phyloP scores from a whole-genome alignment of 2,888 invertebrate genomes.

The Frankliniella intonsa region DNA sequence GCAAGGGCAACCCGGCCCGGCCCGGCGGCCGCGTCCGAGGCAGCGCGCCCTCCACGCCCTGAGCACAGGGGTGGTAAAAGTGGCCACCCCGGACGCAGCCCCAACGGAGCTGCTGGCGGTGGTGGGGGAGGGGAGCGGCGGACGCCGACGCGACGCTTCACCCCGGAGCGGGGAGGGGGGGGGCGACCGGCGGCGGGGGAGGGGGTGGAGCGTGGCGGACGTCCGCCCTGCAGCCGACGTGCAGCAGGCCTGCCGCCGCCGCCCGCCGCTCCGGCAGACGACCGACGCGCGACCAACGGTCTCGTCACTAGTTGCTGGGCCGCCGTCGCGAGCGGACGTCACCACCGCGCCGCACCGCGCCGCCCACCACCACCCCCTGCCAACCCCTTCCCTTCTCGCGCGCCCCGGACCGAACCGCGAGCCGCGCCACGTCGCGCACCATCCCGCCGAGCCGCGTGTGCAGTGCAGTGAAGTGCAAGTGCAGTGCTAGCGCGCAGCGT shows the following conservation, averaged over 20 bases:
- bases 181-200: not conserved
- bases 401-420: not conserved
- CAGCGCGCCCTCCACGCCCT: too few relatives aligned
- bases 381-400: not conserved
- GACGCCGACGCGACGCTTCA: constrained; percentile 33
- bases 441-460: not conserved
- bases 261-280: not conserved
- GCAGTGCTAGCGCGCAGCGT: not conserved
- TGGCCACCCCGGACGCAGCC: too few relatives aligned
- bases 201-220: constrained; percentile 16
- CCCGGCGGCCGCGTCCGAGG: too few relatives aligned
- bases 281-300: constrained; percentile 13
- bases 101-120: constrained; percentile 18
- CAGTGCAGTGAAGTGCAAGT: not conserved
- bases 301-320: constrained; percentile 24
- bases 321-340: constrained; percentile 6
- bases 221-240: constrained; percentile 16
- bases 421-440: not conserved
- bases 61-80: too few relatives aligned
- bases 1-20: too few relatives aligned
- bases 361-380: not conserved
- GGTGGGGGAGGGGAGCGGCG: not conserved
- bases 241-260: not conserved
- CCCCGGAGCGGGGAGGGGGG: not conserved
- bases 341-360: not conserved